Conservation (phyloP, 2,797 vertebrate genomes). For the Cyclopterus lumpus region DNA sequence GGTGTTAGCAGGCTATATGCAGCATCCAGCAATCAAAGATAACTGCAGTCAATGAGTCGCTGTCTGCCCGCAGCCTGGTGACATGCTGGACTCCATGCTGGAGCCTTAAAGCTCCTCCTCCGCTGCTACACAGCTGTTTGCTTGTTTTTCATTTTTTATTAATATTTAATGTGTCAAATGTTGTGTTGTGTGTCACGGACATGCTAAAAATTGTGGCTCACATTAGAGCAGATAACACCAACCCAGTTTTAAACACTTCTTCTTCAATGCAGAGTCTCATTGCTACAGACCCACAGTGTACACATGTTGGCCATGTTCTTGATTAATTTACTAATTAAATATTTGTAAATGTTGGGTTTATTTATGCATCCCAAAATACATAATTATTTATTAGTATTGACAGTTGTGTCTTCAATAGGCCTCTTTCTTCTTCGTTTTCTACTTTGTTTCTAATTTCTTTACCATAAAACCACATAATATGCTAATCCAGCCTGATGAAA, state of each 20-base stretch:
- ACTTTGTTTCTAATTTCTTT: not conserved
- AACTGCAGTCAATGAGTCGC: too few species aligned
- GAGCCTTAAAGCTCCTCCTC: not conserved
- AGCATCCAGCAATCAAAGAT: too few species aligned
- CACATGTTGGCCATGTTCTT: too few species aligned
- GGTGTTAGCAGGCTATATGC: too few species aligned
- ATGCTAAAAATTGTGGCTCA: too few species aligned
- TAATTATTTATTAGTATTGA: not conserved
- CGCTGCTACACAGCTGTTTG: not conserved
- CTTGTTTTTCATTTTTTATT: not conserved
- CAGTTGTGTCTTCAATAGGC: not conserved
- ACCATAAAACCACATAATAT: conserved; percentile 11
- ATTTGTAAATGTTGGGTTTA: not conserved
- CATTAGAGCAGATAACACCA: too few species aligned
- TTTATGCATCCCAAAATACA: not conserved
- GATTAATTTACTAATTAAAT: not conserved
- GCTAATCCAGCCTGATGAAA: conserved; percentile 31
- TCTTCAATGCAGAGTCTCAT: too few species aligned
- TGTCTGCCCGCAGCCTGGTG: too few species aligned
- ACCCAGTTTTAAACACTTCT: too few species aligned
- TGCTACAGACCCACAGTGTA: too few species aligned
- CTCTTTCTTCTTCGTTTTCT: not conserved
- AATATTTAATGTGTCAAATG: not conserved
- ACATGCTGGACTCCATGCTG: too few species aligned
- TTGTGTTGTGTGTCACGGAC: too few species aligned